Base-by-base conservation (phyloP, 35 echinoderm and acorn worm species). In the Apostichopus parvimensis region DNA sequence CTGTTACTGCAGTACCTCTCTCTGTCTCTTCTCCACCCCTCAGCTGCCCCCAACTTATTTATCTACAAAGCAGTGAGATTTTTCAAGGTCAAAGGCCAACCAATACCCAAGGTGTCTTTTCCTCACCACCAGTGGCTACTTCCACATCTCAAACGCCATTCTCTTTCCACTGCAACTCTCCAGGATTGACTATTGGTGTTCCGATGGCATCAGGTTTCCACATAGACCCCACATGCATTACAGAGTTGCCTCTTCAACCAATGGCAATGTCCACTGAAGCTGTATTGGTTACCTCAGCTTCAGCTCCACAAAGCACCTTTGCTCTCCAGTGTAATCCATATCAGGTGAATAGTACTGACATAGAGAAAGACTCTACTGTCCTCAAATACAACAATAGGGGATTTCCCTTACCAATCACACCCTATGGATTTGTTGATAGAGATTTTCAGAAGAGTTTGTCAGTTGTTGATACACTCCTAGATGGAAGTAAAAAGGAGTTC, bases 401-500 rank as follows among this genome's bases (percentile, higher is more conserved):
- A 64, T 88, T 88, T 14, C 86, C 86, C 18, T 73, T 88, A 73
- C 86, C 86, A 15, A 18, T 66, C 6, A 88, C 86, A 28, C 86
- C 86, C 57, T 88, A 88, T 72, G 86, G 86, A n/a, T 28, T 88
- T 64, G 20, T 88, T 6, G 86, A 73, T 52, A 15, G 86, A 18
- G 9, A 17, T 54, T 11, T 9, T 58, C 81, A 88, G 61, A 14
- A 21, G 62, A 66, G 6, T 8, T 65, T 57, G 11, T 52, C 28
- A 25, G 58, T 64, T 52, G 45, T 6, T 21, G 86, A 88, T 54
- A 88, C 68, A 23, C 64, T 88, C 21, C 61, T 72, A 5, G 86
- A 88, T 88, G 86, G 86, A 52, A 88, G 86, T 57, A 88, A 88
- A 73, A 88, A 88, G 60, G 86, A 88, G 11, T 88, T 88, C 57